A percentile compares a stretch with the other conserved stretches of the same genome.
Conservation (phyloP, 2,888 invertebrate genomes). For the Plagodis dolabraria region DNA sequence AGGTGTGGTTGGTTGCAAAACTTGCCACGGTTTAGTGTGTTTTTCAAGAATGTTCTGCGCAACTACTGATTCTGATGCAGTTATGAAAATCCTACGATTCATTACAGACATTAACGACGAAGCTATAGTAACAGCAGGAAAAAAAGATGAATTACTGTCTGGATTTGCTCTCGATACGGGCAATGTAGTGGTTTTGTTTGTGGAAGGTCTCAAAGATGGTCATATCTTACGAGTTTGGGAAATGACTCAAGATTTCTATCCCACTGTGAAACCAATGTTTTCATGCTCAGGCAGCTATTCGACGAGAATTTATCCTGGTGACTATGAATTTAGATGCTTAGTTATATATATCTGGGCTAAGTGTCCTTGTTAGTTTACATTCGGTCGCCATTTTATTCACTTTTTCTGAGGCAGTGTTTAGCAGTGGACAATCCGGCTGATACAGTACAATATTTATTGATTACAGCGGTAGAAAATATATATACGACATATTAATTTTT, state of each 20-base stretch:
- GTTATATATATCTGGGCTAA: not conserved
- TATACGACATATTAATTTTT: no score
- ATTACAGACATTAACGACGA: constrained; percentile 61
- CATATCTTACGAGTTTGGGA: constrained; percentile 66
- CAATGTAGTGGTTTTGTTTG: constrained; percentile 55
- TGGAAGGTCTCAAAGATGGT: constrained; percentile 70
- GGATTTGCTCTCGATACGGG: constrained; percentile 73
- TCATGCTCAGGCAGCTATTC: constrained; percentile 60
- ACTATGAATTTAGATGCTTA: constrained; percentile 11
- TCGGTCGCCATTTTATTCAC: no score
- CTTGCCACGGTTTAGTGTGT: constrained; percentile 39
- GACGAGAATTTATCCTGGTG: constrained; percentile 66
- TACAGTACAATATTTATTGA: no score
- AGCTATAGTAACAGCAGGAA: constrained; percentile 27
- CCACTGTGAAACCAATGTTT: constrained; percentile 57
- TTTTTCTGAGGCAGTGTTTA: no score
- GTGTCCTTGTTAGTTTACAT: no score
- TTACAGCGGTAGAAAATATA: no score
- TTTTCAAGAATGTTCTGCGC: constrained; percentile 67
- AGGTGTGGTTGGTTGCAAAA: constrained; percentile 69
- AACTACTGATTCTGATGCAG: constrained; percentile 45
- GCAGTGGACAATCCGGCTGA: no score
- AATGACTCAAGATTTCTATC: constrained; percentile 58
- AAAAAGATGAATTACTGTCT: constrained; percentile 53
- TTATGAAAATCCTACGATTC: constrained; percentile 48